Conservation (phyloP, 2,797 vertebrate species). For the Limnodromus scolopaceus region DNA sequence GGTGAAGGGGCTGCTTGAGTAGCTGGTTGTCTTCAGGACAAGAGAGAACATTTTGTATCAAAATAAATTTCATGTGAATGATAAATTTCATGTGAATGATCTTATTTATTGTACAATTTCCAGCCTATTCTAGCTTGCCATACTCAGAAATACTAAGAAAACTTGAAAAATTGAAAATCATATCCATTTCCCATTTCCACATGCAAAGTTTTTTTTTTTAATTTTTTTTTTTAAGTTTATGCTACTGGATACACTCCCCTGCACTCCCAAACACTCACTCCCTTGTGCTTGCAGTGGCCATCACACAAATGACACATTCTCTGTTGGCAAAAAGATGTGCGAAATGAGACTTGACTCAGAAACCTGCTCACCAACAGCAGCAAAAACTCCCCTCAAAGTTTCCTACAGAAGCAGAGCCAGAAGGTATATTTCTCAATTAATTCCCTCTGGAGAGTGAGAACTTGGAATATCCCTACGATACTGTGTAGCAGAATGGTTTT, state of each 20-base stretch:
- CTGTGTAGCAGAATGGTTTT: background rate
- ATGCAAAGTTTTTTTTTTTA: background rate
- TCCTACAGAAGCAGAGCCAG: background rate
- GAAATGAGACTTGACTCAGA: background rate
- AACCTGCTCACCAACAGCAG: conserved; percentile 1
- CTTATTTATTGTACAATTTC: background rate
- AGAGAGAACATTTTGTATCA: background rate
- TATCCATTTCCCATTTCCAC: background rate
- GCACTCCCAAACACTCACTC: background rate
- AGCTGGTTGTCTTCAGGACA: background rate
- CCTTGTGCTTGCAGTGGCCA: background rate
- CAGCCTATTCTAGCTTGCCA: background rate
- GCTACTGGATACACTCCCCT: background rate
- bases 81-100: background rate
- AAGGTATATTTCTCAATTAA: background rate
- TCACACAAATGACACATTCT: background rate
- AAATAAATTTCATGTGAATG: background rate
- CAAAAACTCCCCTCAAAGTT: background rate
- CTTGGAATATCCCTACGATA: background rate
- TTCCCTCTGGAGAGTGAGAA: background rate
- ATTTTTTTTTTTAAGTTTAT: background rate
- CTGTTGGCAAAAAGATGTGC: background rate
- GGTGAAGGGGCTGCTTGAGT: background rate
- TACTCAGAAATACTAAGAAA: background rate
- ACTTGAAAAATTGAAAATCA: background rate